Conservation (phyloP, 2,888 invertebrate species). For the Escarpia spicata region DNA sequence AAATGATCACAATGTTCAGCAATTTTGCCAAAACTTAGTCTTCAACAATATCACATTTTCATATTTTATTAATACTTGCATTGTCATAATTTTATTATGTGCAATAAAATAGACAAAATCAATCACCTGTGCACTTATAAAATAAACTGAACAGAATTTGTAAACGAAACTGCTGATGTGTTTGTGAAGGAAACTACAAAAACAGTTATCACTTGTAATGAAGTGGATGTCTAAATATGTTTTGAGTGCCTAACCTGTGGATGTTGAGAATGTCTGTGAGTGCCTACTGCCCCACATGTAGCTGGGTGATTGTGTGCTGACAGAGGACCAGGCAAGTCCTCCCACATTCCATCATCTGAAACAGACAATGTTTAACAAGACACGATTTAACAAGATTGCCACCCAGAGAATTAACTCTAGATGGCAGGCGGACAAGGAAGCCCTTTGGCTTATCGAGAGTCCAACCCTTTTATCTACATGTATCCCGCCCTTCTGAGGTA, state of each 20-base stretch:
- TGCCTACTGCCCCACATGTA: too few relatives aligned
- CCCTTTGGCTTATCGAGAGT: too few relatives aligned
- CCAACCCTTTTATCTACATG: background rate
- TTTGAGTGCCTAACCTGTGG: background rate
- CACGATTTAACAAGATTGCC: too few relatives aligned
- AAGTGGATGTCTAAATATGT: background rate
- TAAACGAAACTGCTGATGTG: background rate
- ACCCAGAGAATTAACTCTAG: too few relatives aligned
- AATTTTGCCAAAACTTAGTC: background rate
- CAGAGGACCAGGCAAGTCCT: background rate
- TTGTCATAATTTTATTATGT: too few relatives aligned
- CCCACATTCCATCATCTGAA: background rate
- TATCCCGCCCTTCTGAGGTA: background rate
- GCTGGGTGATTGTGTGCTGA: background rate
- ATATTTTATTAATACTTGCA: too few relatives aligned
- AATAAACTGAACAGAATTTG: too few relatives aligned
- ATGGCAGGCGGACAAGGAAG: too few relatives aligned
- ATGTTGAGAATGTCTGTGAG: background rate
- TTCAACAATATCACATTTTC: background rate
- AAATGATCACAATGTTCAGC: conserved; percentile 13
- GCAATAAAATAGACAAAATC: too few relatives aligned
- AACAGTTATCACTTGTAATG: background rate
- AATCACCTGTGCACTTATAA: too few relatives aligned
- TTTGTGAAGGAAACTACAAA: background rate
- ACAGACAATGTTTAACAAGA: background rate